These are phyloP conservation scores for Hormaphis cornu DNA, from an alignment of 1,140 invertebrate species.

Conservation along the genomic window DNA sequence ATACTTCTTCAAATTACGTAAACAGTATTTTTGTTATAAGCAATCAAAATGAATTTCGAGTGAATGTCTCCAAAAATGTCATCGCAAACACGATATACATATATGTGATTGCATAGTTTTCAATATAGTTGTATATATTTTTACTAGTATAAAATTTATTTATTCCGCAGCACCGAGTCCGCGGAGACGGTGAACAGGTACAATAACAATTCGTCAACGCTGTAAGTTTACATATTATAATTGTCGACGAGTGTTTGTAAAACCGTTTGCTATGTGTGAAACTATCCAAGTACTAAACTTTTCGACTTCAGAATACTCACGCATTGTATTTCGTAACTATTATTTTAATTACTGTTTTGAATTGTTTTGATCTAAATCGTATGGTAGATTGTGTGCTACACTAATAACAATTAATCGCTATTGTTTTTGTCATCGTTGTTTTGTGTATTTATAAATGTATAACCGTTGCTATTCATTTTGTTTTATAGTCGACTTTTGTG, in stretches of 20 bases:
- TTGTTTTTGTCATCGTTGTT: not conserved
- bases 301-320: too few species aligned
- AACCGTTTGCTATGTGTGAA: not conserved
- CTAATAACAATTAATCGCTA: too few species aligned
- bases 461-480: too few species aligned
- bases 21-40: too few species aligned
- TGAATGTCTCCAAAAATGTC: too few species aligned
- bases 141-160: constrained; percentile 4
- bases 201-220: not conserved
- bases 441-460: too few species aligned
- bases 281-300: too few species aligned
- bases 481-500: too few species aligned
- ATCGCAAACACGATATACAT: not conserved
- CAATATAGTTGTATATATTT: not conserved
- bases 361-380: too few species aligned
- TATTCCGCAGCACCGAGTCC: constrained; percentile 17
- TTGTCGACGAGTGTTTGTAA: not conserved
- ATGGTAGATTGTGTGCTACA: too few species aligned
- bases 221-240: constrained; percentile 4
- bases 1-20: too few species aligned
- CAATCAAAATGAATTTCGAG: too few species aligned
- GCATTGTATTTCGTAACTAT: not conserved
- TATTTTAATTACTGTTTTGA: not conserved
- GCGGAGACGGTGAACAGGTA: not conserved
- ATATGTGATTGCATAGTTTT: not conserved